These are phyloP conservation scores for Yponomeuta evonymella DNA, from an alignment of 2,888 invertebrate species.

Conservation along the genomic window DNA sequence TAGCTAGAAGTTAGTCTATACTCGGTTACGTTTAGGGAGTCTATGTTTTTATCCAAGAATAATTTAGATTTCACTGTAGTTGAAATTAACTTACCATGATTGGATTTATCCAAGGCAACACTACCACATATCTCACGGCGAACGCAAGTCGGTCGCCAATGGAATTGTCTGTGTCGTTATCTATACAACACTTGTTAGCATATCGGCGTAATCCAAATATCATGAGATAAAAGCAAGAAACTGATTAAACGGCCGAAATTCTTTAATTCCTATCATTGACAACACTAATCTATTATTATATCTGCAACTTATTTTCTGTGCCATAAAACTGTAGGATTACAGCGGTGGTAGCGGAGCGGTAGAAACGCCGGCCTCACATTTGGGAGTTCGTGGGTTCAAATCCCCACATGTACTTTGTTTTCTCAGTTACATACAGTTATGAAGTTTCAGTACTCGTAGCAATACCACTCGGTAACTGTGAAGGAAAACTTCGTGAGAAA, in stretches of 20 bases:
- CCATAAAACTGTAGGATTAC: no score
- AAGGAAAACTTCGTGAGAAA: no score
- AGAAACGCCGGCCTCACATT: no score
- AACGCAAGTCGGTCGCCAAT: neutral
- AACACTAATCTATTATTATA: neutral
- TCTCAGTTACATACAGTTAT: no score
- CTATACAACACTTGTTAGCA: neutral
- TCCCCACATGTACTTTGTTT: no score
- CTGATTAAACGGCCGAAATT: slow-evolving; percentile 9
- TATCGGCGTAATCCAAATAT: slow-evolving; percentile 14
- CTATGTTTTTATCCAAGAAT: no score
- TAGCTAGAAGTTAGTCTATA: no score
- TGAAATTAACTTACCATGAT: slow-evolving; percentile 9
- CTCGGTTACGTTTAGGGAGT: no score
- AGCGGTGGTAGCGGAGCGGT: no score
- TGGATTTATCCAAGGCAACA: neutral
- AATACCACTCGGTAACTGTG: no score
- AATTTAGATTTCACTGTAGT: neutral
- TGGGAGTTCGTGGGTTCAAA: no score
- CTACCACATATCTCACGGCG: slow-evolving; percentile 12
- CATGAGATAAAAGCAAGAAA: slow-evolving; percentile 8
- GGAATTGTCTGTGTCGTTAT: slow-evolving; percentile 9
- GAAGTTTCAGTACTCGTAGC: no score
- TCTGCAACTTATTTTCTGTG: neutral
- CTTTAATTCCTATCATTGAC: slow-evolving; percentile 30